A percentile compares a stretch with the other conserved stretches of the same genome.
Conservation (phyloP, 2,113 vertebrate genomes). For the Riparia riparia region DNA sequence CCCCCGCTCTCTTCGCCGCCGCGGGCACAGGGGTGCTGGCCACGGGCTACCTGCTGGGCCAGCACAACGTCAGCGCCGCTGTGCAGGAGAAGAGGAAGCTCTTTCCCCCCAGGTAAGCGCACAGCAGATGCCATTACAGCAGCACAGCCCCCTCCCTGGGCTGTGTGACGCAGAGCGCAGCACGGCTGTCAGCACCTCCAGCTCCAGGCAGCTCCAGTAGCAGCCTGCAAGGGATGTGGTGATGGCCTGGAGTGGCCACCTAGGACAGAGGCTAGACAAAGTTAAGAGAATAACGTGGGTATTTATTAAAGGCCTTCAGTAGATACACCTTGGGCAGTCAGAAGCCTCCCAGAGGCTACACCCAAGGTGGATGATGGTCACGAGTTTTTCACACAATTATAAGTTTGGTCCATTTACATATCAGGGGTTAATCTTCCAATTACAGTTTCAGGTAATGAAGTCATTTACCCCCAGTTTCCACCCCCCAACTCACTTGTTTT, state of each 20-base stretch:
- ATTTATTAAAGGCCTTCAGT: background rate
- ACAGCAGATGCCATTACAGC: background rate
- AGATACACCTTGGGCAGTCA: background rate
- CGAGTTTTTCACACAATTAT: accelerated
- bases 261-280: accelerated
- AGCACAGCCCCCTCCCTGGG: background rate
- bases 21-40: slow-evolving; percentile 82
- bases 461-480: accelerated
- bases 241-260: background rate
- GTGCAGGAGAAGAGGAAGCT: slow-evolving; percentile 78
- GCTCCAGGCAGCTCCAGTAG: too few species aligned
- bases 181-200: background rate
- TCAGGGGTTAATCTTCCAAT: background rate
- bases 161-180: background rate
- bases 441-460: background rate
- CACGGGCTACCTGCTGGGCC: slow-evolving; percentile 82
- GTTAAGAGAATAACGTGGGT: background rate
- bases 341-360: background rate
- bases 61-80: slow-evolving; percentile 74
- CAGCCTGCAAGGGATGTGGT: background rate
- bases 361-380: accelerated
- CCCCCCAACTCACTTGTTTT: background rate
- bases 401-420: background rate
- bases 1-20: slow-evolving; percentile 81
- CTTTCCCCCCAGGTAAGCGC: slow-evolving; percentile 86